Base-by-base conservation (phyloP, 2,888 invertebrate genomes). In the Loripinus fragilis region DNA sequence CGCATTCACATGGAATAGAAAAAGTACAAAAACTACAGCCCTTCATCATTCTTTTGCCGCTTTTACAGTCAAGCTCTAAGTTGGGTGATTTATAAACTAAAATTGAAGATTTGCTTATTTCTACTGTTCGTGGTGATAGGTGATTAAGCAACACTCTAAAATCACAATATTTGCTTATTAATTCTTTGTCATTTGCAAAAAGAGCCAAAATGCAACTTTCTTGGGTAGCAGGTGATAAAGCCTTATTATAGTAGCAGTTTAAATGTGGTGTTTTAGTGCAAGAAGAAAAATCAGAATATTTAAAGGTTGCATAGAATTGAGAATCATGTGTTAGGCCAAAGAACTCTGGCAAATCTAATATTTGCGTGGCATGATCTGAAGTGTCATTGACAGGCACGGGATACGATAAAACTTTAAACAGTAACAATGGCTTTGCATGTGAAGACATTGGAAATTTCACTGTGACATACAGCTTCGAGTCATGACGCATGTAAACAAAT, bases 361-460 rank as follows among this genome's bases (percentile, higher is more conserved):
- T 38, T 67, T 74, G 50, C 7, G 67, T 74, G 2, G 52, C 74
- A 74, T 74, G 74, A 52, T 48, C 48, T 25, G 45, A 65, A 25
- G 74, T 45, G 12, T 23, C 41, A 30, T 74, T 74, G 2, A 74
- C 41, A 30, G 74, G 74, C 12, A 74, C 74, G 25, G 74, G 38
- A 65, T 28, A 67, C 33, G 74, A 67, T 12, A 45, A 35, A 23
- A 73, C 52, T 73, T 33, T 52, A 66, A 20, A 73, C n/a, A 74
- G 52, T 35, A 52, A 23, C 35, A 74, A 28, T 10, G 67, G 35
- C 42, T 30, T 30, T 52, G 66, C 7, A 52, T 66, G 50, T 23
- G 50, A 33, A n/a, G 74, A 67, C 65, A 74, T 41, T 15, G 74
- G 76, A 45, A 79, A 76, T 20, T 75, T 79, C 0, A 76, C 60